Evolutionary conservation across 1,140 invertebrate genomes (phyloP), one percentile per base, ranked within the genome.

Genomic region (Drosophila santomea): DNA sequence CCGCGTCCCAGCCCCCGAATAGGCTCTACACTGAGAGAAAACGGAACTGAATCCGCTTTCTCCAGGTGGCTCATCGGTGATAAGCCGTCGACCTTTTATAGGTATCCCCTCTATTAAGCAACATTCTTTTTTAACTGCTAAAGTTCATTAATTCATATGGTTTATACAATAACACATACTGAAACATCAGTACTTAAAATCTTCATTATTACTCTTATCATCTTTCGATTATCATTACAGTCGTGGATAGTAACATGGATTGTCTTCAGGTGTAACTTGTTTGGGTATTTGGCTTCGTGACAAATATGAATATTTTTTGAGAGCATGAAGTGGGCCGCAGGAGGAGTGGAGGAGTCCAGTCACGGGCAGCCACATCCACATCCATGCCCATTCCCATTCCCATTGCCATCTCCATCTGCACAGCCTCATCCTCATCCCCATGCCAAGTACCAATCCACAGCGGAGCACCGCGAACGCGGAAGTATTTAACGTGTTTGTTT

Each of bases 401-500:
- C 28, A 55, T 45, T 45, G 17, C 43, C 56, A 38, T 38, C 23
- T 41, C 44, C 48, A 68, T n/a, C 32, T 32, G n/a, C 62, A 25
- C 62, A 41, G n/a, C 44, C 58, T 11, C 62, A 68, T 54, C 52
- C 36, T 17, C 17, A 17, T 17, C 17, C 36, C 36, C 25, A 45
- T 43, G 38, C 41, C 61, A 45, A 36, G 55, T 39, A 43, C 52
- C 59, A 72, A 57, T 73, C 68, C 63, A 69, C 66, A 67, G 62
- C 75, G 69, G 58, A 78, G 78, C 77, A 86, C 68, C 48, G 81
- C 82, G 80, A 85, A 85, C 75, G 82, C 83, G 83, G 85, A 89
- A 89, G 84, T 89, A 89, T 89, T 89, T 89, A 89, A 89, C 77
- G 85, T 89, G 84, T 89, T 89, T 88, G 84, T 88, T 88, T 89